Conservation (phyloP, 2,888 invertebrate genomes). For the Oasisia sp. region DNA sequence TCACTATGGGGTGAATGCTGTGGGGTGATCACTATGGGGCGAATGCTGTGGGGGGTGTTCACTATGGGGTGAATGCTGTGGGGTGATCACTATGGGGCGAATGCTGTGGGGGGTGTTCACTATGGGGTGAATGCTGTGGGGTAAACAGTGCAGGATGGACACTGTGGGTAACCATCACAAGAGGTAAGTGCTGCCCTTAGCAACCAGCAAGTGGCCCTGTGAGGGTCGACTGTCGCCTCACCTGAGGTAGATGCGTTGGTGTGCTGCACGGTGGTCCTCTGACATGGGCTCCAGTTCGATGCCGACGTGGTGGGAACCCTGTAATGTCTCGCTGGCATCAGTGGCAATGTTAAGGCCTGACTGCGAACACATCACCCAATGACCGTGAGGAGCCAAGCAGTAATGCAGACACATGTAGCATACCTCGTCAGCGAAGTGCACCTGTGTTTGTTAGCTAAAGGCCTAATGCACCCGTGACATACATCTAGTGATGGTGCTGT, state of each 20-base stretch:
- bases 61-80: too few relatives aligned
- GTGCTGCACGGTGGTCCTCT: neutral
- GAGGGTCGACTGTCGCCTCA: neutral
- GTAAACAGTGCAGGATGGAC: neutral
- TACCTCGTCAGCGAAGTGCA: neutral
- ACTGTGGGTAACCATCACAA: neutral
- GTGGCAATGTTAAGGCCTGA: slow-evolving; percentile 23
- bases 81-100: too few relatives aligned
- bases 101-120: too few relatives aligned
- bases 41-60: too few relatives aligned
- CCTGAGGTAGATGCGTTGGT: slow-evolving; percentile 28
- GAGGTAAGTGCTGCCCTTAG: neutral
- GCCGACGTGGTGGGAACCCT: slow-evolving; percentile 23
- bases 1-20: too few relatives aligned
- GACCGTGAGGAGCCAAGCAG: neutral
- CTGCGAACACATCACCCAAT: slow-evolving; percentile 22
- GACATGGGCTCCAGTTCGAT: slow-evolving; percentile 20
- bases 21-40: too few relatives aligned
- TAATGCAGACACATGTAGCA: neutral
- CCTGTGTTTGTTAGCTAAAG: neutral
- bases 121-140: neutral
- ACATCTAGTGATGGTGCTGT: neutral
- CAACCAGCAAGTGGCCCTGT: neutral
- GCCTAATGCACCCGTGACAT: neutral
- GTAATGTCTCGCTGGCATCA: slow-evolving; percentile 24